These are phyloP conservation scores for Petrocephalus sullivani DNA, from an alignment of 2,797 vertebrate genomes.

Conservation along the genomic window DNA sequence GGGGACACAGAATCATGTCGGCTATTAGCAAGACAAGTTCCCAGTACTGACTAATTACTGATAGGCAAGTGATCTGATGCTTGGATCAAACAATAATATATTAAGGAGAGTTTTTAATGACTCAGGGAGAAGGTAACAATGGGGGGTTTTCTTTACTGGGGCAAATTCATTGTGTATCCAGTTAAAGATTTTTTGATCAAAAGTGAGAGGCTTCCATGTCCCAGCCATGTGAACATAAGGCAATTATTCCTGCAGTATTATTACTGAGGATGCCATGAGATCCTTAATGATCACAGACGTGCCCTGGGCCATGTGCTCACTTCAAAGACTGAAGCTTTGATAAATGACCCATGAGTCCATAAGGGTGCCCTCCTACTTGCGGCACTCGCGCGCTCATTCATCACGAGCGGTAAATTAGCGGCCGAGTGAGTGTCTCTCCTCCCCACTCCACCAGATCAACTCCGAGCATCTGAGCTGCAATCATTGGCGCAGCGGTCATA, in stretches of 20 bases:
- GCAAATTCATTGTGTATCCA: background rate
- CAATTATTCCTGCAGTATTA: background rate
- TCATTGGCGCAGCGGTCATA: slow-evolving; percentile 42
- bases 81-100: background rate
- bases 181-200: slow-evolving; percentile 4
- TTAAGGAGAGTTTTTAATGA: background rate
- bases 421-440: slow-evolving; percentile 29
- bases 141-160: background rate
- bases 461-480: slow-evolving; percentile 35
- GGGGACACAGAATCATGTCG: background rate
- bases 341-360: slow-evolving; percentile 12
- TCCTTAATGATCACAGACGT: background rate
- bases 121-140: background rate
- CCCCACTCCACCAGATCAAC: slow-evolving; percentile 27
- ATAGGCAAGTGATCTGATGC: background rate
- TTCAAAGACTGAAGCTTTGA: slow-evolving; percentile 30
- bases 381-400: slow-evolving; percentile 36
- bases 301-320: slow-evolving; percentile 5
- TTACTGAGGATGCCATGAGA: background rate
- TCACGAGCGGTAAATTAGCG: slow-evolving; percentile 47
- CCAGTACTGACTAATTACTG: too few relatives aligned
- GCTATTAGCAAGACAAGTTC: too few relatives aligned
- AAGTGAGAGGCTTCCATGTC: background rate
- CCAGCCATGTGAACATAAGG: background rate
- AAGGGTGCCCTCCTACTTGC: slow-evolving; percentile 33